Percentiles rank a stretch among this genome's conserved stretches.
These are phyloP conservation scores for Polia nebulosa DNA, from an alignment of 2,888 invertebrate species.

Conservation along the genomic window DNA sequence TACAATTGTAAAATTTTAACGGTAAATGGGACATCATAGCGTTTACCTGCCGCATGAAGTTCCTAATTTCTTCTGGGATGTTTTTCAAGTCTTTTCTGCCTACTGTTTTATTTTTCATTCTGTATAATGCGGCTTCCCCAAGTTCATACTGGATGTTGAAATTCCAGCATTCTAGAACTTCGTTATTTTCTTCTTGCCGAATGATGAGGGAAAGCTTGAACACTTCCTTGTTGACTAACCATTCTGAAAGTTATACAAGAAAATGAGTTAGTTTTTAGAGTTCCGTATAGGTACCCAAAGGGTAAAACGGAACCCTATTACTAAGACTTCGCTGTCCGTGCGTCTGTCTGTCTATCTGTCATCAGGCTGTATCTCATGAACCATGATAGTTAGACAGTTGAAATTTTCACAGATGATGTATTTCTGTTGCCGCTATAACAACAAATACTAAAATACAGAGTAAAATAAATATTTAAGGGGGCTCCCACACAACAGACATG, in stretches of 20 bases:
- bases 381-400: no score
- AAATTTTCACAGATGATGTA: no score
- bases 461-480: no score
- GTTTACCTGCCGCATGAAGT: conserved; percentile 98
- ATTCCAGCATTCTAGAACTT: conserved; percentile 99
- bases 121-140: conserved; percentile 85
- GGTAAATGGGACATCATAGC: conserved; percentile 99
- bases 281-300: no score
- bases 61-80: conserved; percentile 98
- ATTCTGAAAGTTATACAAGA: conserved; percentile 92
- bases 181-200: conserved; percentile 96
- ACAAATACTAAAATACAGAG: no score
- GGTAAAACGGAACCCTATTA: no score
- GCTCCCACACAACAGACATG: no score
- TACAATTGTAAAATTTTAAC: conserved; percentile 97
- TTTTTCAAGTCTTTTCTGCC: conserved; percentile 95
- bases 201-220: conserved; percentile 98
- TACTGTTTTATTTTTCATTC: conserved; percentile 89
- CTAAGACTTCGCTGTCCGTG: no score
- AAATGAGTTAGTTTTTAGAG: neutral
- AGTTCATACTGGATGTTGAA: conserved; percentile 97
- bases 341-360: no score
- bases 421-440: no score
- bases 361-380: no score
- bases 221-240: conserved; percentile 96